Conservation (phyloP, 2,797 vertebrate genomes). For the Myripristis murdjan region DNA sequence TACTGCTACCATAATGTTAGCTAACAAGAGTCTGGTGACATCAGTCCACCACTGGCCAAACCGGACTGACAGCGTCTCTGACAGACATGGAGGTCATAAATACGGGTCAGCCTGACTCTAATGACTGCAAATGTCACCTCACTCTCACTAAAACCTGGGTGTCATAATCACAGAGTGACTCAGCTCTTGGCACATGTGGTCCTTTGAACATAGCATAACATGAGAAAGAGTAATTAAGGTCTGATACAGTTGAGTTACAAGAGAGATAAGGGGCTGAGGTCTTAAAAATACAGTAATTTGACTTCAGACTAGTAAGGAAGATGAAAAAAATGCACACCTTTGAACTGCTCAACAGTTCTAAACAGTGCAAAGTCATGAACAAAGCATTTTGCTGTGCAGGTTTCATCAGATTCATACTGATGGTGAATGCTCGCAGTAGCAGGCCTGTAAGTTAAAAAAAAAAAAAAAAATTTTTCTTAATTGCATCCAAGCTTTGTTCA, state of each 20-base stretch:
- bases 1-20: slow-evolving; percentile 32
- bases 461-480: too few relatives aligned
- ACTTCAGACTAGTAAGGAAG: too few relatives aligned
- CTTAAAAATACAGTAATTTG: too few relatives aligned
- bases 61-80: not conserved
- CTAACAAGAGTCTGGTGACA: slow-evolving; percentile 36
- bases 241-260: not conserved
- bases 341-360: too few relatives aligned
- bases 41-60: not conserved
- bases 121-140: not conserved
- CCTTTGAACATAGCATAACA: not conserved
- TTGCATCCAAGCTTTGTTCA: too few relatives aligned
- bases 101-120: not conserved
- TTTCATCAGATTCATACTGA: too few relatives aligned
- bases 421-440: too few relatives aligned
- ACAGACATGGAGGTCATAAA: not conserved
- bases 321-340: too few relatives aligned
- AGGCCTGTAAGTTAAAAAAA: too few relatives aligned
- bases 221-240: slow-evolving; percentile 26
- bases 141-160: not conserved
- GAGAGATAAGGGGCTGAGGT: too few relatives aligned
- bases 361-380: too few relatives aligned
- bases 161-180: not conserved
- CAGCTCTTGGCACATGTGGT: slow-evolving; percentile 7
- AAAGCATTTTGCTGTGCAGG: too few relatives aligned